Conservation (phyloP, 1,140 invertebrate genomes). For the Cyclargus thomasi region DNA sequence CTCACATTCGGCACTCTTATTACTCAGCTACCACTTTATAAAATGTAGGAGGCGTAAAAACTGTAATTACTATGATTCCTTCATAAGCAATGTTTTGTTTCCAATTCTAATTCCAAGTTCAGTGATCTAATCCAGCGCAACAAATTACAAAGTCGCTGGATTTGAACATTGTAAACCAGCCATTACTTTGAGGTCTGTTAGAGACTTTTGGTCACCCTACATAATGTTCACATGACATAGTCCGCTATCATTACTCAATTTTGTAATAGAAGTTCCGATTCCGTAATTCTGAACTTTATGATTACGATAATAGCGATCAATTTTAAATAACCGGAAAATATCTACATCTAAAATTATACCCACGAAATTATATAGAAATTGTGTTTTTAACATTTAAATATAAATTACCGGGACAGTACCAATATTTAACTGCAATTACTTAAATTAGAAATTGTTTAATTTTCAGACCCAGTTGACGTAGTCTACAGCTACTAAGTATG, state of each 20-base stretch:
- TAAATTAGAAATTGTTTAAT: background rate
- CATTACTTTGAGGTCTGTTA: background rate
- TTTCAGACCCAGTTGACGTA: background rate
- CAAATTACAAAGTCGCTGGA: too few relatives aligned
- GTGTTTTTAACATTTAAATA: slow-evolving; percentile 5
- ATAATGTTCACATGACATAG: slow-evolving; percentile 23
- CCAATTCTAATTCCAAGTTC: too few relatives aligned
- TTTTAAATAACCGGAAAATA: background rate
- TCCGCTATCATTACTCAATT: slow-evolving; percentile 22
- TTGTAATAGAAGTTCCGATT: background rate
- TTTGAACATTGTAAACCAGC: too few relatives aligned
- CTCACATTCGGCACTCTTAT: too few relatives aligned
- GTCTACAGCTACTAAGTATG: too few relatives aligned
- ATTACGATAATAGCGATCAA: background rate
- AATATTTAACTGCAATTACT: background rate
- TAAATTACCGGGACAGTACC: background rate
- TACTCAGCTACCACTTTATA: too few relatives aligned
- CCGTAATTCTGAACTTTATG: background rate
- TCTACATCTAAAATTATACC: slow-evolving; percentile 10
- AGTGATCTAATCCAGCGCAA: too few relatives aligned
- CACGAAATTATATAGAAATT: slow-evolving; percentile 13
- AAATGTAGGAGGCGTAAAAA: too few relatives aligned
- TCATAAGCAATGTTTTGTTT: too few relatives aligned
- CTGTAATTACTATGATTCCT: too few relatives aligned
- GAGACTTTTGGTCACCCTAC: slow-evolving; percentile 15